Evolutionary conservation across 1,140 invertebrate genomes (phyloP), one percentile per base, ranked within the genome.

Genomic region (Diachasmimorpha longicaudata): DNA sequence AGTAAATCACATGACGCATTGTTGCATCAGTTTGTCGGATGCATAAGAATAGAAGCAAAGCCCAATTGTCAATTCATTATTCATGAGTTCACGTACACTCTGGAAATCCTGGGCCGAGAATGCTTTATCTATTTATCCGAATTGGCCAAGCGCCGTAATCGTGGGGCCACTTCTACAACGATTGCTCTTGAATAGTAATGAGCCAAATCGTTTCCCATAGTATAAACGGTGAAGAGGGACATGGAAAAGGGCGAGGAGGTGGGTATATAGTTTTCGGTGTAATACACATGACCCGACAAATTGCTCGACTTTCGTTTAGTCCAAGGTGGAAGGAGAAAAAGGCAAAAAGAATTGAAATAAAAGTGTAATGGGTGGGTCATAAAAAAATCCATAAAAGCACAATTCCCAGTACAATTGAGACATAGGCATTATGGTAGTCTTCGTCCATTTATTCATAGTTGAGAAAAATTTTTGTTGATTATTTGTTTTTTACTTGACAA

Each of bases 81-180:
- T 68, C 66, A 68, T 68, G 66, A 68, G 36, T 68, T 37, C 36
- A 68, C 66, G 66, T 68, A 39, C 58, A 25, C 66, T 68, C 31
- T 68, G 25, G 66, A 39, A 68, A 37, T 36, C n/a, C 14, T 16
- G n/a, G n/a, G 31, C 21, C 4, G 66, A 19, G 66, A 68, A 68
- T 68, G 36, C 66, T 68, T 68, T 68, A 68, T 68, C 66, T 68
- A 68, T 68, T 68, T 68, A 68, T 68, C 66, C 66, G 66, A 68
- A 68, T 68, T 68, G 66, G 66, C n/a, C 66, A 36, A 68, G 36
- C 66, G 66, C 66, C 66, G 66, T 68, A 68, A 68, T 68, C 66
- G 66, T 68, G 70, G 69, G 63, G 39, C 58, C 37, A 76, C 68
- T 75, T 75, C 66, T 16, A 68, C 66, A 37, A 68, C 66, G 66